Conservation (phyloP, 2,888 invertebrate species). For the Zootermopsis nevadensis region DNA sequence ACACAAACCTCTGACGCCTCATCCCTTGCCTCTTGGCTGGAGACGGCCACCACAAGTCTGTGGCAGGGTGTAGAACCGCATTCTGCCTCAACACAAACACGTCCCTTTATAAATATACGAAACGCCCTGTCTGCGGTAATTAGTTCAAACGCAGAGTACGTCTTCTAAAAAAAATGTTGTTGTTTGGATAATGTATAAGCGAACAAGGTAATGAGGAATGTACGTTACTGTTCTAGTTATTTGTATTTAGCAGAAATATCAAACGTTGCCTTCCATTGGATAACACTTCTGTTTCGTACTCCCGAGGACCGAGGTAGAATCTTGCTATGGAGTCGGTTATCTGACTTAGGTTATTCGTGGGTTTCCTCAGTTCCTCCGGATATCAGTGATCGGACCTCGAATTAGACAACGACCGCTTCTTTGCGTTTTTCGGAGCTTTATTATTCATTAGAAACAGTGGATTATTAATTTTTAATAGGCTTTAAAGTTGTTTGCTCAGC, state of each 20-base stretch:
- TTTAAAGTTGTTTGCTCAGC: too few species aligned
- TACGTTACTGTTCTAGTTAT: neutral
- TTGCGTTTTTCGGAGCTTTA: neutral
- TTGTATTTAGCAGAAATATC: neutral
- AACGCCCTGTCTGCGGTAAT: slow-evolving; percentile 35
- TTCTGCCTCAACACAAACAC: neutral
- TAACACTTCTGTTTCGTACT: too few species aligned
- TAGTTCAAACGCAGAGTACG: neutral
- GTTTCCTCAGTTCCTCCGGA: too few species aligned
- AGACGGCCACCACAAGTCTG: slow-evolving; percentile 24
- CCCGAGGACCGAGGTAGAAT: too few species aligned
- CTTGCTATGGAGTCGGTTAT: too few species aligned
- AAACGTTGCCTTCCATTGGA: neutral
- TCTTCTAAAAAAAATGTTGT: neutral
- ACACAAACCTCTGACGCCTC: neutral
- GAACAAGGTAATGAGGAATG: neutral
- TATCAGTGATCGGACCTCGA: too few species aligned
- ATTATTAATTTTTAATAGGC: too few species aligned
- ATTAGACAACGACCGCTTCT: too few species aligned
- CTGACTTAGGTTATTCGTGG: too few species aligned
- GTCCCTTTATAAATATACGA: slow-evolving; percentile 30
- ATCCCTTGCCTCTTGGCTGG: neutral
- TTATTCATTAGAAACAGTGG: neutral
- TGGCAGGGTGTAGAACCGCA: neutral
- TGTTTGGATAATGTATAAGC: neutral